Base-by-base conservation (phyloP, 2,888 invertebrate species). In the Agriopis aurantiaria region DNA sequence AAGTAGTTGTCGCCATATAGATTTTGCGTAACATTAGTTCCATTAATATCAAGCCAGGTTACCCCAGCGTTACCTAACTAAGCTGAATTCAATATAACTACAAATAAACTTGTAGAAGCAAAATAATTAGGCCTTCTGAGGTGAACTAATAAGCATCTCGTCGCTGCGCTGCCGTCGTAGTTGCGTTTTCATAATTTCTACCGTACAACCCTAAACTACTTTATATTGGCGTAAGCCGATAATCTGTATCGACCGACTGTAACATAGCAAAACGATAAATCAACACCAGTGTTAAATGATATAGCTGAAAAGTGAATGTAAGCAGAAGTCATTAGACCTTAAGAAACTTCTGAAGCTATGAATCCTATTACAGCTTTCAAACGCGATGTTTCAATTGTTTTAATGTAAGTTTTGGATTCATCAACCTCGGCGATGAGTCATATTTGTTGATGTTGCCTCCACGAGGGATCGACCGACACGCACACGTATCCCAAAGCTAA, bases 381-480 rank as follows among this genome's bases (percentile, higher is more conserved):
- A 11, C 52, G 40, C 40, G 40, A 40, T 55, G 55, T 40, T 55
- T 55, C 7, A 40, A 55, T 55, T 40, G 8, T 12, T 1, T 55
- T n/a, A 8, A 41, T 40, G n/a, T 55, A 6, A 2, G 33, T 53
- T 57, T 17, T 41, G 56, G 33, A 43, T 43, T 57, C 14, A 57
- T 45, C 7, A 51, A 63, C 63, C 66, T 48, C 23, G 2, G 12
- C 60, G 52, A 17, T 68, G 69, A 69, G 73, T 69, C 69, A 71
- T 59, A 46, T 72, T 66, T 72, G 69, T 70, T 64, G 69, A 60
- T 63, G 55, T 67, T 70, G n/a, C 52, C 17, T 51, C 55, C 53
- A 49, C 55, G 33, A 67, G 69, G 62, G 65, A 69, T 67, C 73
- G 72, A 75, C 74, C 74, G 52, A 17, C 69, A 62, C 46, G 69